These are phyloP conservation scores for Trachythela sp. DNA, from an alignment of 64 coral and sea anemone species.

Conservation along the genomic window DNA sequence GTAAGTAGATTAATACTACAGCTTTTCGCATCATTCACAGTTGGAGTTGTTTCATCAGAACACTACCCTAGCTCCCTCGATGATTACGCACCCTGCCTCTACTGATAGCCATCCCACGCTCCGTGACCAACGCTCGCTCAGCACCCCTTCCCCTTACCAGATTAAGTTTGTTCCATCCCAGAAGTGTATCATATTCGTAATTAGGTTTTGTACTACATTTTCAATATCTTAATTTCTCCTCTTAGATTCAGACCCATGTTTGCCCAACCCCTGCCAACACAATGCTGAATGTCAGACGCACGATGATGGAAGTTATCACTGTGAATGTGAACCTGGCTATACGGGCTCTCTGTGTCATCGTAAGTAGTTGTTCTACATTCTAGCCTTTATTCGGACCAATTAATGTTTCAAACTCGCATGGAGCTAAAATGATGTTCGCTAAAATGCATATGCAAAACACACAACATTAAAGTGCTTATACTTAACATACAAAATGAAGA, in stretches of 20 bases:
- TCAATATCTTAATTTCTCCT: background rate
- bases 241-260: constrained; percentile 22
- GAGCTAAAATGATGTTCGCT: background rate
- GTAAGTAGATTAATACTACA: background rate
- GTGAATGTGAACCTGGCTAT: constrained; percentile 74
- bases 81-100: too few relatives aligned
- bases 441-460: too few relatives aligned
- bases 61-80: too few relatives aligned
- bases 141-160: too few relatives aligned
- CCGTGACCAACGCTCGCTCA: too few relatives aligned
- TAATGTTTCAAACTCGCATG: background rate
- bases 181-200: too few relatives aligned
- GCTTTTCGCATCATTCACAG: too few relatives aligned
- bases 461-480: too few relatives aligned
- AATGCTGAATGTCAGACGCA: constrained; percentile 65
- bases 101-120: too few relatives aligned
- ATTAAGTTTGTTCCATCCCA: too few relatives aligned
- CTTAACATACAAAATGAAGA: too few relatives aligned
- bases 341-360: constrained; percentile 60
- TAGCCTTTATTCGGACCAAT: background rate
- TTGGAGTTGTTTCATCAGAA: too few relatives aligned
- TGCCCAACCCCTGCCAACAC: constrained; percentile 73
- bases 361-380: background rate
- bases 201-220: background rate
- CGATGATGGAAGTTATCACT: constrained; percentile 59